Evolutionary conservation across 2,797 vertebrate species (phyloP), one percentile per base, ranked within the genome.

Genomic region (Sebastes iracundus): DNA sequence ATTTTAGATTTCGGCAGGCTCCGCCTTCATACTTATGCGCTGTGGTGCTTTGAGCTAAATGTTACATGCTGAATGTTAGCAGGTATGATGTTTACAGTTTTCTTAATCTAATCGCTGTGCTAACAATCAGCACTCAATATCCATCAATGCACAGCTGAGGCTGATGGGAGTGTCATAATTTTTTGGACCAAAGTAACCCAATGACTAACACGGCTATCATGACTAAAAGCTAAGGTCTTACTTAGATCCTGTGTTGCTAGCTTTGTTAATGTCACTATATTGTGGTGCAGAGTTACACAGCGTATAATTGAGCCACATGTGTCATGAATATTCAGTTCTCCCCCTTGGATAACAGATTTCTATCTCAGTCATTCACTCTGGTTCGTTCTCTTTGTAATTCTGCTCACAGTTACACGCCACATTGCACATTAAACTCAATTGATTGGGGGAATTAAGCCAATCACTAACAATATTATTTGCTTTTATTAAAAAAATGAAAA

Each of bases 21-120:
- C 35, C 13, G 35, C 35, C 35, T 38, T 0, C 35, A 14, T 38
- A 38, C 35, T 10, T 0, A 33, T 10, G 0, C 32, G 0, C 32
- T 0, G 32, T 33, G 32, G 32, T 33, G 32, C 32, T 33, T 11
- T 4, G 33, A 35, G 33, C 11, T 35, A 35, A 35, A 35, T 35
- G 38, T 42, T 14, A 42, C 38, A 42, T 42, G 38, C 38, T 42
- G 38, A 42, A 0, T 0, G 38, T 42, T 14, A 42, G 38, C 13
- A 42, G 38, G 38, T 42, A 42, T 6, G 0, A 14, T 42, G 35
- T 42, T 42, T 42, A 42, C 38, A 42, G 13, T 42, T 42, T 42
- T 42, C 38, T 42, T 42, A 42, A 38, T 38, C 13, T 38, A 38
- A 14, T 42, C 1, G 13, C 38, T 42, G 38, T 42, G 6, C 38